Evolutionary conservation across 2,888 invertebrate genomes (phyloP).

Genomic region (Dascillus cervinus): DNA sequence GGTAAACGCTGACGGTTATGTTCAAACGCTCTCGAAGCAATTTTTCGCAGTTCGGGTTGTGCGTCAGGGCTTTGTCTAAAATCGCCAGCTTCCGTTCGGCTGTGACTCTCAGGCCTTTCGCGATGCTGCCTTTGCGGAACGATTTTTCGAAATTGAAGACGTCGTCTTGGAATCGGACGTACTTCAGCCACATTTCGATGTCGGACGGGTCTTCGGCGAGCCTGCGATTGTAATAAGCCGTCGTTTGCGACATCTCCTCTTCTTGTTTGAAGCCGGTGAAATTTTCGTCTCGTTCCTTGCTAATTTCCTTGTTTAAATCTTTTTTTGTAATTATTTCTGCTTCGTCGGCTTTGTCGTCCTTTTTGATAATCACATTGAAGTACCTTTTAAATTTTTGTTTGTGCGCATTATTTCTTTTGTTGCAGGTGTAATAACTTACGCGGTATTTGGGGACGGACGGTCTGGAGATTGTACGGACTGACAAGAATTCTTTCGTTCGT

Average conservation of each 20-base stretch:
- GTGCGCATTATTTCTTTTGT: constrained; percentile 20
- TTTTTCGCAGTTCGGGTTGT: constrained; percentile 47
- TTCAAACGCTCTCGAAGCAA: constrained; percentile 46
- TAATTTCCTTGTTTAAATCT: constrained; percentile 12
- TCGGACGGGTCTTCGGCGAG: constrained; percentile 46
- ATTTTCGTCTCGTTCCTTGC: constrained; percentile 10
- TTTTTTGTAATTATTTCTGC: constrained; percentile 26
- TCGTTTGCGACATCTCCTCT: constrained; percentile 44
- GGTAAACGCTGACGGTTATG: constrained; percentile 46
- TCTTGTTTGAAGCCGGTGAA: constrained; percentile 38
- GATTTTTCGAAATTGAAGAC: constrained; percentile 42
- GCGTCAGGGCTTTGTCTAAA: constrained; percentile 51
- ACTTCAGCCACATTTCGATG: constrained; percentile 52
- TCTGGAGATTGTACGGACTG: constrained; percentile 54
- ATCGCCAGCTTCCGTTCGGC: constrained; percentile 54
- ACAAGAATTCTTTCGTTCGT: constrained; percentile 49
- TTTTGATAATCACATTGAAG: constrained; percentile 23
- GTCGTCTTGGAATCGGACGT: constrained; percentile 50
- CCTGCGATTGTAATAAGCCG: constrained; percentile 48
- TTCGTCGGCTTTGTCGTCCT: constrained; percentile 21
- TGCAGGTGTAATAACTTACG: constrained; percentile 24
- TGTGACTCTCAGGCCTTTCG: constrained; percentile 38
- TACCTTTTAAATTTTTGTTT: constrained; percentile 34
- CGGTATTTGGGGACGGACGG: constrained; percentile 55
- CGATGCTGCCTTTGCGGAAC: constrained; percentile 39